Evolutionary conservation across 2,113 vertebrate species (phyloP).

Genomic region (Bothrops jararaca): DNA sequence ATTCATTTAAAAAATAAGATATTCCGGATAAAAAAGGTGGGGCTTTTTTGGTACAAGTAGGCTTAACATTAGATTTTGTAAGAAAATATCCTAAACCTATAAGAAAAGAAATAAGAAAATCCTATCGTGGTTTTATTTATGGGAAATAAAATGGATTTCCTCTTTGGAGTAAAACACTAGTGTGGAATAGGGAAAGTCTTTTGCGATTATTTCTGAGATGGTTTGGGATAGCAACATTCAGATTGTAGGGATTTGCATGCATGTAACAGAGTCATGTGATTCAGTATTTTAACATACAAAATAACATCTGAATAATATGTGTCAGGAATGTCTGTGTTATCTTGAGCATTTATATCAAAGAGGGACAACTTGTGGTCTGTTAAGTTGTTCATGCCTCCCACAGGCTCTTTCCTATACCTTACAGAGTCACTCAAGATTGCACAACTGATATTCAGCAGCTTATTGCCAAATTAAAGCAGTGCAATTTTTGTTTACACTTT

Average conservation of each 20-base stretch:
- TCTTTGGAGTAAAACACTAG: background rate
- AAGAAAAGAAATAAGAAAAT: constrained; percentile 51
- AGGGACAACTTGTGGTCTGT: background rate
- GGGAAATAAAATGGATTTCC: constrained; percentile 14
- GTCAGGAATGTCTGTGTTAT: background rate
- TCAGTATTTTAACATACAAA: background rate
- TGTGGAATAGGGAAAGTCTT: background rate
- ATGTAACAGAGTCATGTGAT: background rate
- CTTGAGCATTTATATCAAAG: background rate
- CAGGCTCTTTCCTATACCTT: background rate
- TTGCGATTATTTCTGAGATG: background rate
- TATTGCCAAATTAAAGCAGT: background rate
- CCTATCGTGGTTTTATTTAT: constrained; percentile 43
- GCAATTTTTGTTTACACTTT: background rate
- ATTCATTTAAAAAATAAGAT: constrained; percentile 68
- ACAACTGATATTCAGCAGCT: background rate
- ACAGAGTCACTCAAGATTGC: background rate
- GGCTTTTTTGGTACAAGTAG: constrained; percentile 54
- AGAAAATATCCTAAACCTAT: constrained; percentile 54
- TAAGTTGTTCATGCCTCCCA: background rate
- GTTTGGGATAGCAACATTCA: background rate
- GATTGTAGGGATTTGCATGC: background rate
- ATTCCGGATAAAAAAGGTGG: constrained; percentile 54
- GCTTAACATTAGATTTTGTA: constrained; percentile 56
- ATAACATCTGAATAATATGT: background rate